Percentiles rank a stretch among this genome's conserved stretches.
phyloP scores from a whole-genome alignment of 2,113 vertebrate species.

The Scomber scombrus region DNA sequence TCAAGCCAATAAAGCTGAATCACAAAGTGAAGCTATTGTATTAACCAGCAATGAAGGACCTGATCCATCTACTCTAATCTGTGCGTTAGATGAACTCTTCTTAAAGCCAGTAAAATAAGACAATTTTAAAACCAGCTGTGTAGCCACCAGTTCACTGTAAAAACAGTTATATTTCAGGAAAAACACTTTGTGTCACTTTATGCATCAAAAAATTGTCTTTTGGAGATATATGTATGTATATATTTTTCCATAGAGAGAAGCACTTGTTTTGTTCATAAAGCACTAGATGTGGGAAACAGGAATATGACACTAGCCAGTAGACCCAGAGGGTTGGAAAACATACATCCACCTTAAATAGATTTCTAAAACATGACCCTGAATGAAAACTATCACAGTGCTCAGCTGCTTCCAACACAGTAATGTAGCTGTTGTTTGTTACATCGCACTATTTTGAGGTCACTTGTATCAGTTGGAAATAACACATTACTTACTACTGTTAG shows the following conservation, averaged over 20 bases:
- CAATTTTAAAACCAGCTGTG: constrained; percentile 4
- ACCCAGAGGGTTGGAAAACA: constrained; percentile 15
- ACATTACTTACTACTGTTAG: constrained; percentile 39
- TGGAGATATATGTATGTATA: no score
- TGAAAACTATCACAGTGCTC: constrained; percentile 37
- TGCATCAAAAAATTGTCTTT: constrained; percentile 13
- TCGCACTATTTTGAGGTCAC: neutral
- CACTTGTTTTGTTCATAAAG: neutral
- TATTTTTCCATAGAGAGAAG: constrained; percentile 17
- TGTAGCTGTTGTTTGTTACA: neutral
- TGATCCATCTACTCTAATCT: neutral
- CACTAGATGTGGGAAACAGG: neutral
- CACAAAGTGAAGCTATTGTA: neutral
- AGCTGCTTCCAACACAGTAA: constrained; percentile 19
- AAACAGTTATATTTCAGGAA: neutral
- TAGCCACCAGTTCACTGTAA: neutral
- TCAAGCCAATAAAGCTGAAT: neutral
- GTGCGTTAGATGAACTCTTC: neutral
- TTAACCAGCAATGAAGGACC: neutral
- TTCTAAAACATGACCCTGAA: constrained; percentile 45
- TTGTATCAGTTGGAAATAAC: constrained; percentile 19
- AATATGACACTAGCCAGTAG: constrained; percentile 33
- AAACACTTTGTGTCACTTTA: neutral
- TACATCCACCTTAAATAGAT: constrained; percentile 48
- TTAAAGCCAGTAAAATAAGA: neutral